These are phyloP conservation scores for Cephus cinctus DNA, from an alignment of 1,140 invertebrate species.

Conservation along the genomic window DNA sequence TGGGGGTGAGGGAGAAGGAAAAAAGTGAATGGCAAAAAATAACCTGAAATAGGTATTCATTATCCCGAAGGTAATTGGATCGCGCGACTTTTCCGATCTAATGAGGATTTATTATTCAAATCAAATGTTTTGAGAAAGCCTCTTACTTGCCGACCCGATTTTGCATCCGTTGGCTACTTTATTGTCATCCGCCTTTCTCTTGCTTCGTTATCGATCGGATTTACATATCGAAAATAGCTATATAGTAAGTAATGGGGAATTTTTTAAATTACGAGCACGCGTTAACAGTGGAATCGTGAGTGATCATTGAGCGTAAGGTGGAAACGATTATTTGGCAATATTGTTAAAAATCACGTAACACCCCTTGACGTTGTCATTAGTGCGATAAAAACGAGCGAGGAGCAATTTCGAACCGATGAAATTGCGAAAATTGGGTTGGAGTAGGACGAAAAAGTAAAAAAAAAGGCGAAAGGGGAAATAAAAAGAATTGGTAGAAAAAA, in stretches of 20 bases:
- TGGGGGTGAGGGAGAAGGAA: slow-evolving; percentile 12
- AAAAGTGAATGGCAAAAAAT: slow-evolving; percentile 13
- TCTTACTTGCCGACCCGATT: slow-evolving; percentile 14
- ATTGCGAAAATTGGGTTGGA: no score
- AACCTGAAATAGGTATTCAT: slow-evolving; percentile 39
- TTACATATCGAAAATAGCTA: background rate
- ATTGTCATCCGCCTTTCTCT: no score
- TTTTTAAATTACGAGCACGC: background rate
- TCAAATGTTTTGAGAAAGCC: slow-evolving; percentile 43
- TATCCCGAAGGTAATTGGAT: slow-evolving; percentile 43
- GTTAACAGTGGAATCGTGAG: no score
- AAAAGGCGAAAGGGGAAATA: no score
- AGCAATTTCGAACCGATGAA: slow-evolving; percentile 4
- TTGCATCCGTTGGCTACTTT: slow-evolving; percentile 9
- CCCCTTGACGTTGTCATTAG: no score
- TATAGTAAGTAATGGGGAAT: background rate
- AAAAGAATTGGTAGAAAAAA: no score
- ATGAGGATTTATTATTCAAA: slow-evolving; percentile 48
- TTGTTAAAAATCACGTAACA: no score
- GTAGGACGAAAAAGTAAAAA: no score
- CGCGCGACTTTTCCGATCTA: slow-evolving; percentile 29
- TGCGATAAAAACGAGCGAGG: background rate
- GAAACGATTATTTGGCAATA: no score
- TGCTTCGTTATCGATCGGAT: background rate
- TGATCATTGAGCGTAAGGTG: no score